Evolutionary conservation across 1,140 invertebrate genomes (phyloP), one percentile per base, ranked within the genome.

Genomic region (Drosophila arawakana): DNA sequence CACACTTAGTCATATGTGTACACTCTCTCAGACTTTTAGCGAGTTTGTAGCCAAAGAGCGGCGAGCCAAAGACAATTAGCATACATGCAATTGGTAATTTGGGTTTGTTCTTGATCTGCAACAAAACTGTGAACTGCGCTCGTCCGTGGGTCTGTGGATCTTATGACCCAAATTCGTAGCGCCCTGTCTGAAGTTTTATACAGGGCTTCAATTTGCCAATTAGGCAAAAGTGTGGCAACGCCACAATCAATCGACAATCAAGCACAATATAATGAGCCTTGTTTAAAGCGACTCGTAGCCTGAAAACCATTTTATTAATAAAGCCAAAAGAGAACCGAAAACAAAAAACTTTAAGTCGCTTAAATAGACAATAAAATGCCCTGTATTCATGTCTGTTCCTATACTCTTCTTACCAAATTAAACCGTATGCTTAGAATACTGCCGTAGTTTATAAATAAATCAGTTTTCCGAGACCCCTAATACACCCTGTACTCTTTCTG

Each of bases 1-100:
- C 35, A n/a, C 37, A 18, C 34, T 25, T 15, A 30, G 21, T 30
- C 30, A 54, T 25, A n/a, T 21, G 10, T 21, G 5, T 25, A 61
- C 10, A 35, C 39, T 57, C 44, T 47, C 57, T 8, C 10, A 66
- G 13, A 66, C 18, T 6, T 39, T 2, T 37, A 2, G 21, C 13
- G 37, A 10, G 25, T 30, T 30, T 5, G 3, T 30, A 30, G 44
- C 44, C 11, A 6, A 8, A 34, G 10, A 37, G 47, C 41, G 49
- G 57, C 69, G 71, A 37, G 52, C 58, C 61, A 55, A 62, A 81
- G 77, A 62, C 57, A 86, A 88, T 88, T 88, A 88, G 84, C 83
- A 88, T 88, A 57, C 34, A 10, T 39, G 37, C 21, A 88, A 30
- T 30, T 88, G 83, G 76, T 80, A 88, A 88, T 88, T 89, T 70